These are phyloP conservation scores for Bathybates hornii DNA, from an alignment of 2,113 vertebrate species.

Conservation along the genomic window DNA sequence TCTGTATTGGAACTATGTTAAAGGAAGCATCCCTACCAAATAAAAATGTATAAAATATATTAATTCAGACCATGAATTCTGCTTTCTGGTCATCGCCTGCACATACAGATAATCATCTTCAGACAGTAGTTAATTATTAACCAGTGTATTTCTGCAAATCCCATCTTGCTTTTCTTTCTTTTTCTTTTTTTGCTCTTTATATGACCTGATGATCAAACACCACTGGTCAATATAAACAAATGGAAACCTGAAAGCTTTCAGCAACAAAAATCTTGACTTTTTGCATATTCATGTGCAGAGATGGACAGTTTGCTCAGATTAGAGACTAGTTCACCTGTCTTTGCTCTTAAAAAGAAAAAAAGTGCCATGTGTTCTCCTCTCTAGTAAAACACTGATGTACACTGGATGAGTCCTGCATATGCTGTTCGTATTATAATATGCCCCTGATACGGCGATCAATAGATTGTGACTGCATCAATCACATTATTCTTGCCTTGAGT, in stretches of 20 bases:
- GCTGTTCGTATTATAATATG: neutral
- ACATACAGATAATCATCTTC: neutral
- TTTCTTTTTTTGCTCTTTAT: neutral
- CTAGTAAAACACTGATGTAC: neutral
- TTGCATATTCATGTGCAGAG: neutral
- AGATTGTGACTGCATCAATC: neutral
- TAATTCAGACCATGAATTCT: neutral
- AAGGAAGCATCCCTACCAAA: neutral
- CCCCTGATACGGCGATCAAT: neutral
- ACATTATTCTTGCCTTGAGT: neutral
- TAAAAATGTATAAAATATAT: neutral
- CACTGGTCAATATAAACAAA: neutral
- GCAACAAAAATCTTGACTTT: neutral
- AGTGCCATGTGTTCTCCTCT: neutral
- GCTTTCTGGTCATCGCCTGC: neutral
- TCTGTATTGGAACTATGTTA: neutral
- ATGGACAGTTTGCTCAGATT: neutral
- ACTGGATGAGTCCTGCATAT: too few relatives aligned
- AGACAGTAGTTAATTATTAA: neutral
- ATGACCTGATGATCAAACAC: neutral
- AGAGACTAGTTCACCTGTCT: accelerated
- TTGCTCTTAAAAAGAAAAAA: neutral
- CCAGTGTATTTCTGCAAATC: neutral
- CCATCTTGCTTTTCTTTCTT: neutral
- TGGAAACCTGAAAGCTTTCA: neutral